These are phyloP conservation scores for Lathronympha strigana DNA, from an alignment of 2,888 invertebrate species.

Conservation along the genomic window DNA sequence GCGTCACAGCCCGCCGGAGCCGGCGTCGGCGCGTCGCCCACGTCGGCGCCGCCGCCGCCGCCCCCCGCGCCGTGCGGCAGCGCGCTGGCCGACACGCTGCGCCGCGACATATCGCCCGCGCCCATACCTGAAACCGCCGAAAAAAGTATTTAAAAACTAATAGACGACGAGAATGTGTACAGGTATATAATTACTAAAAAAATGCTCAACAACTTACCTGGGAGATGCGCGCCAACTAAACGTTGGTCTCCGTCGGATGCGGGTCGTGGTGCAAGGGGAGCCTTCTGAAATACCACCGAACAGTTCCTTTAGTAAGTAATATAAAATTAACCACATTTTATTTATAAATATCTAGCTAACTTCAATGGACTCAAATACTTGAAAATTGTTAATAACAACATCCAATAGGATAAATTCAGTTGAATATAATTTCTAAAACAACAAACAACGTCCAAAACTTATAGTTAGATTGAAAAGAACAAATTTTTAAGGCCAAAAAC, in stretches of 20 bases:
- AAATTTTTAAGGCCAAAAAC: too few relatives aligned
- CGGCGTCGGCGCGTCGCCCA: neutral
- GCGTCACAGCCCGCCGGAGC: neutral
- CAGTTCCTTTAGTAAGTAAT: too few relatives aligned
- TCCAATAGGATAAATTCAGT: too few relatives aligned
- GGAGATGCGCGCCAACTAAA: neutral
- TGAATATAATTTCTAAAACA: too few relatives aligned
- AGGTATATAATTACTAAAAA: too few relatives aligned
- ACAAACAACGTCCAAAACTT: too few relatives aligned
- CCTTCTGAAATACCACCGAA: neutral
- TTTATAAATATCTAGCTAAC: too few relatives aligned
- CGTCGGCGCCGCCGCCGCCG: neutral
- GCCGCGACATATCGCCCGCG: conserved; percentile 1
- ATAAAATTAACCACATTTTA: too few relatives aligned
- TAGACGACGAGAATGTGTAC: neutral
- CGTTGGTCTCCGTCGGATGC: conserved; percentile 14
- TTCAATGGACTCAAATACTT: too few relatives aligned
- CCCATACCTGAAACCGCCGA: neutral
- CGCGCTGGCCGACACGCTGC: conserved; percentile 4
- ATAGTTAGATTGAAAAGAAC: too few relatives aligned
- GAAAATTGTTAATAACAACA: too few relatives aligned
- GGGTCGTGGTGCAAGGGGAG: conserved; percentile 71
- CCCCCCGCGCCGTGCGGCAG: neutral
- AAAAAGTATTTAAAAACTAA: neutral
- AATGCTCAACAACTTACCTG: neutral